A percentile compares a stretch with the other conserved stretches of the same genome.
Conservation (phyloP, 2,113 vertebrate species). For the Ameiurus melas region DNA sequence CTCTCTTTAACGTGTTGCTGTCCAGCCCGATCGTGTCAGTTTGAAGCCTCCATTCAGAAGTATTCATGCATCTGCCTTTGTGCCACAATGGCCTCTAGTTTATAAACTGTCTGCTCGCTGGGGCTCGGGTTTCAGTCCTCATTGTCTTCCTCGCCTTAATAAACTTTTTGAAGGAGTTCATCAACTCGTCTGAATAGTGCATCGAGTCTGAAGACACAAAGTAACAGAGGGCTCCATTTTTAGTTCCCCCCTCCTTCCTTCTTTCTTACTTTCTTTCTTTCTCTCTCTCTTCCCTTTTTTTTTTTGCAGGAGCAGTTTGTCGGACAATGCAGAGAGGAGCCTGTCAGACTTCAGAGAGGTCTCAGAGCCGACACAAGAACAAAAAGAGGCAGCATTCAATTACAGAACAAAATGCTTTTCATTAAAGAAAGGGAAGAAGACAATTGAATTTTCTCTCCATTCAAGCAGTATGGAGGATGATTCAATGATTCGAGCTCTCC, state of each 20-base stretch:
- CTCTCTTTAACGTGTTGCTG: constrained; percentile 85
- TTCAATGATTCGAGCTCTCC: constrained; percentile 22
- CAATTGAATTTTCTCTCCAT: constrained; percentile 62
- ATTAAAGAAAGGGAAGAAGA: constrained; percentile 57
- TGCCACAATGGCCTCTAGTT: constrained; percentile 91
- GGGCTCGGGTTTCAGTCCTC: constrained; percentile 84
- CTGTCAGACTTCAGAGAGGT: constrained; percentile 79
- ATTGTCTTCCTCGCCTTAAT: constrained; percentile 97
- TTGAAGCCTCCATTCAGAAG: constrained; percentile 94
- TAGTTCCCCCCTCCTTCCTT: constrained; percentile 58
- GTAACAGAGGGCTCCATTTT: constrained; percentile 86
- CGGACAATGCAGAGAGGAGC: constrained; percentile 76
- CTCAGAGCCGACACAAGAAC: constrained; percentile 66
- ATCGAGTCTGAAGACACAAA: constrained; percentile 88
- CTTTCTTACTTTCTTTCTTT: constrained; percentile 44
- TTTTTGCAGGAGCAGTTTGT: constrained; percentile 70
- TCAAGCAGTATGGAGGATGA: constrained; percentile 50
- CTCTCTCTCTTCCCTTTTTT: constrained; percentile 60
- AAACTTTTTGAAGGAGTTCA: constrained; percentile 99
- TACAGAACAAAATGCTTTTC: constrained; percentile 64
- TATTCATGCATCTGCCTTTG: constrained; percentile 94
- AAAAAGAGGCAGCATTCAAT: constrained; percentile 65
- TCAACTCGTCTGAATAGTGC: constrained; percentile 96
- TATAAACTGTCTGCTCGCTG: constrained; percentile 94
- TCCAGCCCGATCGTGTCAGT: constrained; percentile 98